Evolutionary conservation across 2,113 vertebrate species (phyloP).

Genomic region (Vulpes vulpes): DNA sequence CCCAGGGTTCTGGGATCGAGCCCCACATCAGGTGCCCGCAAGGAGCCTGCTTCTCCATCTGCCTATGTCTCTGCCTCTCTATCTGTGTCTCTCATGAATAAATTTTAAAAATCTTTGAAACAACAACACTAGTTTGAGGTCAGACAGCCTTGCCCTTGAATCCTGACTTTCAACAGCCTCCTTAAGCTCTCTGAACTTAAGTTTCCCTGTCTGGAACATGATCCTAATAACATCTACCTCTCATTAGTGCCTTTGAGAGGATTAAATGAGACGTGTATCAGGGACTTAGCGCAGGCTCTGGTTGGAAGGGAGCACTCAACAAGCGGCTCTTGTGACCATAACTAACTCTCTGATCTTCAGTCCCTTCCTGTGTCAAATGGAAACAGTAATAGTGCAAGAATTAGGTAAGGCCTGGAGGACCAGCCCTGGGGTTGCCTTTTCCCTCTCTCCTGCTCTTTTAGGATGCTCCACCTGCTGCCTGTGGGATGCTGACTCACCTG

Average conservation of each 20-base stretch:
- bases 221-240: background rate
- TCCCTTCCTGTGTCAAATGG: background rate
- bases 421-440: background rate
- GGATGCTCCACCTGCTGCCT: background rate
- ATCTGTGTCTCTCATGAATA: background rate
- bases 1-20: background rate
- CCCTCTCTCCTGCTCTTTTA: background rate
- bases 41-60: background rate
- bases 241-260: background rate
- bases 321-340: background rate
- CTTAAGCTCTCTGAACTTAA: background rate
- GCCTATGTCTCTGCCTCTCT: background rate
- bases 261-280: background rate
- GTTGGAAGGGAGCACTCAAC: background rate
- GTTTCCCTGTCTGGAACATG: background rate
- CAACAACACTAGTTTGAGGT: background rate
- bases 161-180: background rate
- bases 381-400: background rate
- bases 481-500: background rate
- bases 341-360: background rate
- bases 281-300: background rate
- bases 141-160: background rate
- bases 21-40: no score
- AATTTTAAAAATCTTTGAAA: no score
- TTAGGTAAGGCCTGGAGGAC: background rate